Base-by-base conservation (phyloP, 2,888 invertebrate species). In the Cancer borealis region DNA sequence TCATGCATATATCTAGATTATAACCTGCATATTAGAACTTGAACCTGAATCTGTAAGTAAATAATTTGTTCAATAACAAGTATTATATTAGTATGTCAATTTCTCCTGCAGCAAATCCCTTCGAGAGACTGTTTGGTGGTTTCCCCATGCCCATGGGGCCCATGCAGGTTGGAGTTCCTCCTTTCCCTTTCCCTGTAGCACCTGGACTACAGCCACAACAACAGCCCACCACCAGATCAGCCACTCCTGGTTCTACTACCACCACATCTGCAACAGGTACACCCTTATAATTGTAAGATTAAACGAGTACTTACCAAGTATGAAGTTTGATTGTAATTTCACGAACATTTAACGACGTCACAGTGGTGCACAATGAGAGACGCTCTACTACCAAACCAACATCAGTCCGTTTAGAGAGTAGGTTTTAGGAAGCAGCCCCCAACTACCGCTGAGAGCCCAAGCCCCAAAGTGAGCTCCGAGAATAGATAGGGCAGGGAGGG, bases 181-280 rank as follows among this genome's bases (percentile, higher is more conserved):
- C 96, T 5, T 96, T 96, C 91, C 95, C 95, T 12, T 96, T 95
- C 92, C 95, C 94, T 91, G 95, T 88, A 92, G 88, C 94, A 92
- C 93, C 94, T 46, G 92, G 49, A 30, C 95, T 88, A 46, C 95
- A 88, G 94, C 95, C 94, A 79, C 94, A 94, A 89, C 95, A 89
- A 92, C 95, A 88, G 47, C 92, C 87, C n/a, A 91, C 94, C 92
- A 73, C 95, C 87, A 47, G 93, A 17, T 26, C 94, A 87, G 60
- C 95, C 60, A 92, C 95, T 39, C 66, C 95, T 46, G 60, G 60
- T 21, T 60, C 60, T 60, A 47, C 93, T 14, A 73, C 91, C n/a
- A 39, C 93, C 14, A 26, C 73, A 26, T 39, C 66, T 73, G 92
- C 92, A 88, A 26, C 45, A 88, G 88, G 88, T 47, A 47, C n/a